Evolutionary conservation across 2,888 invertebrate genomes (phyloP).

Genomic region (Nephrotoma appendiculata): DNA sequence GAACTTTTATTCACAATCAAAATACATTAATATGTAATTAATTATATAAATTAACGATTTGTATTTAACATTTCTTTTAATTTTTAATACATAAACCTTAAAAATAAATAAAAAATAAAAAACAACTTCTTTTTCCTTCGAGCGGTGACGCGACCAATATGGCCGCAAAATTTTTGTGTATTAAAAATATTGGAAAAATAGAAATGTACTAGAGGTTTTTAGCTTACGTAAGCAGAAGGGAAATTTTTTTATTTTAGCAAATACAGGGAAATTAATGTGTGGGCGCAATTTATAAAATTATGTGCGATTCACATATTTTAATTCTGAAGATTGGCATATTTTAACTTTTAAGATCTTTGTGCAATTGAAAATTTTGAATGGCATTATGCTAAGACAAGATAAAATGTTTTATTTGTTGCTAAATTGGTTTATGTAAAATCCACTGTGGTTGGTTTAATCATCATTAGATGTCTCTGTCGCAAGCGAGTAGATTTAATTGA

Average conservation of each 20-base stretch:
- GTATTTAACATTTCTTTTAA: background rate
- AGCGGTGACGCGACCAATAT: conserved; percentile 11
- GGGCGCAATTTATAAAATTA: background rate
- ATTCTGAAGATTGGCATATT: no score
- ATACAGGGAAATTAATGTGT: background rate
- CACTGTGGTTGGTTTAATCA: no score
- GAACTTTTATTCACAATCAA: background rate
- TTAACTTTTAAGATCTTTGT: no score
- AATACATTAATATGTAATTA: background rate
- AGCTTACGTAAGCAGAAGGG: conserved; percentile 4
- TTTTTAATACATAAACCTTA: conserved; percentile 1
- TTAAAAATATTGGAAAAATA: background rate
- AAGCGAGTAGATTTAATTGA: no score
- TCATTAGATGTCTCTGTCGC: no score
- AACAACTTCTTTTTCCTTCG: conserved; percentile 1
- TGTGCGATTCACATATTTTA: no score
- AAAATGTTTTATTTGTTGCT: no score
- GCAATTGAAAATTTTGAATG: no score
- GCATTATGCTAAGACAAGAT: no score
- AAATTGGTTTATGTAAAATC: no score
- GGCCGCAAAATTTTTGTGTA: conserved; percentile 7
- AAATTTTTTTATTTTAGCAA: background rate
- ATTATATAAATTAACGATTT: background rate
- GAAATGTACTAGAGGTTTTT: background rate
- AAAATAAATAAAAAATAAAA: conserved; percentile 3